These are phyloP conservation scores for Sebastes ruberrimus DNA, from an alignment of 2,797 vertebrate species.

Conservation along the genomic window DNA sequence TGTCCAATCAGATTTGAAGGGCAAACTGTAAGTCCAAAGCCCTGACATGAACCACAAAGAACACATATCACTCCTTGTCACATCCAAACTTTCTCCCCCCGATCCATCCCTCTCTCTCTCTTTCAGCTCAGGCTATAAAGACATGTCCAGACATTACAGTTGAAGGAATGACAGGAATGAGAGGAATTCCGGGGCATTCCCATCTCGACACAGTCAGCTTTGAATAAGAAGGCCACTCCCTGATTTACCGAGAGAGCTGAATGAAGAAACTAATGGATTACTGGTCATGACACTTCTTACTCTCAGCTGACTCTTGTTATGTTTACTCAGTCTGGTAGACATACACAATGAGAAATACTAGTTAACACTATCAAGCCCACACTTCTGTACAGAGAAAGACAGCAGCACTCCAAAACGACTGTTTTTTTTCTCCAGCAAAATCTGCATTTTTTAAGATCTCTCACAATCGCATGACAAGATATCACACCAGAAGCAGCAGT, in stretches of 20 bases:
- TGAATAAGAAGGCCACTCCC: conserved; percentile 63
- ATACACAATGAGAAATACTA: not conserved
- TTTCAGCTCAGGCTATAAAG: conserved; percentile 42
- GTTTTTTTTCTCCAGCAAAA: not conserved
- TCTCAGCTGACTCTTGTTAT: not conserved
- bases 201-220: conserved; percentile 56
- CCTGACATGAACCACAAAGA: not conserved
- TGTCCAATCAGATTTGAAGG: not conserved
- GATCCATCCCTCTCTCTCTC: not conserved
- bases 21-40: not conserved
- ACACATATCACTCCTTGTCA: not conserved
- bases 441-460: not conserved
- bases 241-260: conserved; percentile 33
- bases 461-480: not conserved
- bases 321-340: not conserved
- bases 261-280: conserved; percentile 10
- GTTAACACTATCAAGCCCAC: not conserved
- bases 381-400: not conserved
- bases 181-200: conserved; percentile 84
- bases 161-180: conserved; percentile 81
- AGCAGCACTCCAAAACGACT: not conserved
- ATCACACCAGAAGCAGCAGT: not conserved
- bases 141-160: conserved; percentile 80
- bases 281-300: not conserved
- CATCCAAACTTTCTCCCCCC: not conserved